Percentiles rank a stretch among this genome's conserved stretches.
phyloP scores from a whole-genome alignment of 2,888 invertebrate species.

The Ochropleura plecta region DNA sequence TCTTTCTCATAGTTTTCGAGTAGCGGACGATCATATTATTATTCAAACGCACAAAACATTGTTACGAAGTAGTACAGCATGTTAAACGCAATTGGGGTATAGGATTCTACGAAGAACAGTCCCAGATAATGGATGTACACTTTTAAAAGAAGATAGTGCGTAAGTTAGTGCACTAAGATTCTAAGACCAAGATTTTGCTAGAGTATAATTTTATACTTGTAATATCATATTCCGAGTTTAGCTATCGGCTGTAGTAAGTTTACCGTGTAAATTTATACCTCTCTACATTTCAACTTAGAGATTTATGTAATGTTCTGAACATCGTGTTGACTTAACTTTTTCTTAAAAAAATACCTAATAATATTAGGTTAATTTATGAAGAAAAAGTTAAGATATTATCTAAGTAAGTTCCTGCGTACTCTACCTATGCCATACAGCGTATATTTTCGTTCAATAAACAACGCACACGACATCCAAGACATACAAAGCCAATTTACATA shows the following conservation, averaged over 20 bases:
- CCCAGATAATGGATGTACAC: not conserved
- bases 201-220: no score
- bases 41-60: not conserved
- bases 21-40: not conserved
- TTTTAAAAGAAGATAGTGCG: not conserved
- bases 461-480: constrained; percentile 2
- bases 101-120: not conserved
- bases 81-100: not conserved
- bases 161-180: not conserved
- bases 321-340: not conserved
- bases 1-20: not conserved
- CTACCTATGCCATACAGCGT: not conserved
- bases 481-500: constrained; percentile 34
- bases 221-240: not conserved
- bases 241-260: not conserved
- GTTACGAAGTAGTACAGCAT: not conserved
- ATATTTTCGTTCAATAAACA: constrained; percentile 3
- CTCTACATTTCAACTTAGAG: not conserved
- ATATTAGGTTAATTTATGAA: no score
- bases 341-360: not conserved
- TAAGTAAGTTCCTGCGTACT: not conserved
- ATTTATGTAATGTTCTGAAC: not conserved
- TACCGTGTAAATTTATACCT: no score
- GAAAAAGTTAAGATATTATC: no score
- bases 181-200: not conserved